A percentile compares a stretch with the other conserved stretches of the same genome.
Conservation (phyloP, 2,113 vertebrate species). For the Desmodus rotundus region DNA sequence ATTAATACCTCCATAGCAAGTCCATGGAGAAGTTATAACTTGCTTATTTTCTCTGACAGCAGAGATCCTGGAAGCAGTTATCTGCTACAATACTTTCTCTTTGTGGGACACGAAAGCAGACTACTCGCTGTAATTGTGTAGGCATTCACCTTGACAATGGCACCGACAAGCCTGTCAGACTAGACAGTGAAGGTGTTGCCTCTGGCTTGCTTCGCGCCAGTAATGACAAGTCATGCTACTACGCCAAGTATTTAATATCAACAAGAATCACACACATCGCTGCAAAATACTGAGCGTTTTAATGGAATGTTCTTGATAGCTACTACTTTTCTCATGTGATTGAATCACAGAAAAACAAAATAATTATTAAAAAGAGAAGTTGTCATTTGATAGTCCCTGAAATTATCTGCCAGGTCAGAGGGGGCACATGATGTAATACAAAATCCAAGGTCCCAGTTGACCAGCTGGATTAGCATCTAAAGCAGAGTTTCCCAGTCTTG, state of each 20-base stretch:
- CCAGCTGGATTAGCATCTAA: neutral
- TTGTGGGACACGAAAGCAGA: conserved; percentile 36
- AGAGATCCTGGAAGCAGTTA: conserved; percentile 54
- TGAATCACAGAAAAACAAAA: conserved; percentile 11
- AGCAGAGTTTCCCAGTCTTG: neutral
- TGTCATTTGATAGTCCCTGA: neutral
- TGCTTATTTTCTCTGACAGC: conserved; percentile 64
- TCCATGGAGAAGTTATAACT: conserved; percentile 1
- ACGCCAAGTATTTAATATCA: neutral
- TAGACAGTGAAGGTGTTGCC: neutral
- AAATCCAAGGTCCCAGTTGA: neutral
- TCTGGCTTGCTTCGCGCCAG: neutral
- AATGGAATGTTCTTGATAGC: neutral
- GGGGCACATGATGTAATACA: neutral
- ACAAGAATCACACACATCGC: neutral
- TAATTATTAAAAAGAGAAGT: neutral
- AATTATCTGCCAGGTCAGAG: neutral
- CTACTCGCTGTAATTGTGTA: conserved; percentile 44
- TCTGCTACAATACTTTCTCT: conserved; percentile 48
- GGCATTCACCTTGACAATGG: conserved; percentile 39
- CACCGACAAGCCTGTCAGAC: conserved; percentile 13
- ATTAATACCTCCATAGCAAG: neutral
- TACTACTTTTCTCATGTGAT: neutral
- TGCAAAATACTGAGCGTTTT: neutral
- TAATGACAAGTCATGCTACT: neutral